Conservation (phyloP, 2,113 vertebrate genomes). For the Chaetorhynchus papuensis region DNA sequence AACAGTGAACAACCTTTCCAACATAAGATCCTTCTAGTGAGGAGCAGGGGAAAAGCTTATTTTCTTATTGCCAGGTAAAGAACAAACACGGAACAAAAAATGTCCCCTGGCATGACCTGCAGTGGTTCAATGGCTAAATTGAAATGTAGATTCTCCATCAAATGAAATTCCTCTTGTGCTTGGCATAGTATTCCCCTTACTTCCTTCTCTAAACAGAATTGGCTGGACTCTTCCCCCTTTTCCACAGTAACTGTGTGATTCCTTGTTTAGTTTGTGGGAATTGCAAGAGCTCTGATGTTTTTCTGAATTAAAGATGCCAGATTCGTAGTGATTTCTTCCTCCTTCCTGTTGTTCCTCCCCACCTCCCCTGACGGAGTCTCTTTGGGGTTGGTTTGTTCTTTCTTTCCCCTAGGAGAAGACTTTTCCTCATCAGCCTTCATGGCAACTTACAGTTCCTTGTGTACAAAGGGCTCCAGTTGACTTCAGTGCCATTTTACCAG, state of each 20-base stretch:
- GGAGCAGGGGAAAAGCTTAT: not conserved
- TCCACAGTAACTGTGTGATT: not conserved
- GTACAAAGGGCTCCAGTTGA: not conserved
- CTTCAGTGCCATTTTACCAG: not conserved
- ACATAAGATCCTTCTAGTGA: not conserved
- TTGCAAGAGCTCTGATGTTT: not conserved
- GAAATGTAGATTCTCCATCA: not conserved
- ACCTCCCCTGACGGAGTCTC: not conserved
- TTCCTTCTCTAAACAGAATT: not conserved
- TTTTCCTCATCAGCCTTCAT: not conserved
- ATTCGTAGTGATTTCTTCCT: not conserved
- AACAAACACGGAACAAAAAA: not conserved
- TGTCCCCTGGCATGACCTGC: not conserved
- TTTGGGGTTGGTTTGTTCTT: not conserved
- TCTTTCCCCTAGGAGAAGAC: not conserved
- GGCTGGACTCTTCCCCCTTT: not conserved
- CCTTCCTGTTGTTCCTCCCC: not conserved
- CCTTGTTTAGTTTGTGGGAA: constrained; percentile 6
- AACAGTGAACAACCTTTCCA: not conserved
- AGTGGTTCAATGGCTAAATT: not conserved
- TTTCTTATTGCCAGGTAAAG: not conserved
- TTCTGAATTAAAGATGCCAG: not conserved
- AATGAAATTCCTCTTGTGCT: not conserved
- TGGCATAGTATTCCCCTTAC: not conserved
- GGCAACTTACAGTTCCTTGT: not conserved